These are phyloP conservation scores for Lepidurus couesii DNA, from an alignment of 1,140 invertebrate species.

Conservation along the genomic window DNA sequence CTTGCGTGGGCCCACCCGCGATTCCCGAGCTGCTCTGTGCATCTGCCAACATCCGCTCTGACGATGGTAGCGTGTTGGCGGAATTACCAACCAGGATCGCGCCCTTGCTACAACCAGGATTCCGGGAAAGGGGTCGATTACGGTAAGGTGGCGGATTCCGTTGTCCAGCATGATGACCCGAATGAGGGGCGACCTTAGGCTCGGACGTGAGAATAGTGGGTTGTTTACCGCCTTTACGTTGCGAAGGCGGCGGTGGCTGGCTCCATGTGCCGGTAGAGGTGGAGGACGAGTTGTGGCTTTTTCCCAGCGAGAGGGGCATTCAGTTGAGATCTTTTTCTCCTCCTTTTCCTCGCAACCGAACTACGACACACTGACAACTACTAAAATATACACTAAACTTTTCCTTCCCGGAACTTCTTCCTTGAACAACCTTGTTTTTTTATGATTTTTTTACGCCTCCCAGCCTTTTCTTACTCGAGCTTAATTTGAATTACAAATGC, in stretches of 20 bases:
- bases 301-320: constrained; percentile 7
- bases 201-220: background rate
- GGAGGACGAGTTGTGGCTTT: background rate
- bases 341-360: background rate
- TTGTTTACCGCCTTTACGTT: background rate
- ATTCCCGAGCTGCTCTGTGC: too few species aligned
- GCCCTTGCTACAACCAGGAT: background rate
- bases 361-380: too few species aligned
- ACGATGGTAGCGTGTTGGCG: background rate
- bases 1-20: too few species aligned
- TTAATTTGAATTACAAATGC: too few species aligned
- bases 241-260: background rate
- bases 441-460: too few species aligned
- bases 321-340: background rate
- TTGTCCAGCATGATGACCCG: background rate
- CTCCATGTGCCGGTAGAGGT: background rate
- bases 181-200: background rate
- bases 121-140: constrained; percentile 12
- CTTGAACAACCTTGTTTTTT: too few species aligned
- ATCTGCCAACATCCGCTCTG: too few species aligned
- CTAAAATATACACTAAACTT: too few species aligned
- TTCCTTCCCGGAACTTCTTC: too few species aligned
- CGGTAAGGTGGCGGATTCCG: background rate
- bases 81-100: background rate
- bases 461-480: too few species aligned